A percentile compares a stretch with the other conserved stretches of the same genome.
Conservation (phyloP, 92 coral and sea anemone genomes). For the Parazoanthus darwini region DNA sequence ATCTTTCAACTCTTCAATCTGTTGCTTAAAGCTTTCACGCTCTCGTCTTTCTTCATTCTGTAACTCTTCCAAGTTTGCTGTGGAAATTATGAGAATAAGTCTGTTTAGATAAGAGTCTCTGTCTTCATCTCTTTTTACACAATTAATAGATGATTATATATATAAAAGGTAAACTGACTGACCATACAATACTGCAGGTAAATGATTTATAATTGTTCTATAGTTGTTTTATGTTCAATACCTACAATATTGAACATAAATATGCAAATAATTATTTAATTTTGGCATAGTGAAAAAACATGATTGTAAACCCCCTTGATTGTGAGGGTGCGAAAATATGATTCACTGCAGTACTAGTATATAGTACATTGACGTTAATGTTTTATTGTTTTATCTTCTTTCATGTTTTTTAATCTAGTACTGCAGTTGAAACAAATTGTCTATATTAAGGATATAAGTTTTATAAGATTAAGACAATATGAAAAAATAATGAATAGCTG, state of each 20-base stretch:
- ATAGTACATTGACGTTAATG: too few species aligned
- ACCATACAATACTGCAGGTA: neutral
- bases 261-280: neutral
- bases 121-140: too few species aligned
- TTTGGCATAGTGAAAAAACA: neutral
- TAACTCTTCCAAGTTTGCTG: slow-evolving; percentile 97
- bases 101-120: neutral
- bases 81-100: neutral
- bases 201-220: neutral
- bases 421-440: too few species aligned
- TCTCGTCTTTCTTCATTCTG: slow-evolving; percentile 91
- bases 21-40: slow-evolving; percentile 82
- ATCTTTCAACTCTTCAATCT: slow-evolving; percentile 92
- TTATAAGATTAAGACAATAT: too few species aligned
- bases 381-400: too few species aligned
- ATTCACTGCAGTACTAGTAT: neutral
- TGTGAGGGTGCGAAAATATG: neutral
- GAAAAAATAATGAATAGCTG: too few species aligned
- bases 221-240: neutral
- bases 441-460: too few species aligned
- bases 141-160: too few species aligned
- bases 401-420: too few species aligned
- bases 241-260: neutral
- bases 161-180: too few species aligned
- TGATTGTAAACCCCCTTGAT: neutral